Conservation (phyloP, 2,888 invertebrate species). For the Amphipoea oculea region DNA sequence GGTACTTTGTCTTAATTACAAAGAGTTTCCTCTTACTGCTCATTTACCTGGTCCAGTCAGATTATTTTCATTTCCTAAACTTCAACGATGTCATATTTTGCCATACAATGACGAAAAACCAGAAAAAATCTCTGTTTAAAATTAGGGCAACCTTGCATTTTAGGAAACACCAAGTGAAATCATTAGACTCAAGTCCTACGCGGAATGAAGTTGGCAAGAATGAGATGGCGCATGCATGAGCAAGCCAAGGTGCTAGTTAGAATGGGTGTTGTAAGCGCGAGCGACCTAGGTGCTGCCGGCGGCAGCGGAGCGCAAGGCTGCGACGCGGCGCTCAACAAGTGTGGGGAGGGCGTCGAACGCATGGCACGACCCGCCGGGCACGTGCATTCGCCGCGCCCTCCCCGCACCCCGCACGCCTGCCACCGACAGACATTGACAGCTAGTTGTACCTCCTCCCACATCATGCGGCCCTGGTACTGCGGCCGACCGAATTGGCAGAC, state of each 20-base stretch:
- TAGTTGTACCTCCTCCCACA: slow-evolving; percentile 74
- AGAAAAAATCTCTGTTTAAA: background rate
- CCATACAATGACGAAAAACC: background rate
- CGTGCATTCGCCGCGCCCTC: slow-evolving; percentile 79
- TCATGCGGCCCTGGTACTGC: slow-evolving; percentile 83
- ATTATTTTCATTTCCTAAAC: background rate
- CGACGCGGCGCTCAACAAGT: slow-evolving; percentile 85
- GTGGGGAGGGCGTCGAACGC: slow-evolving; percentile 83
- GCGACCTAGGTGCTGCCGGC: slow-evolving; percentile 73
- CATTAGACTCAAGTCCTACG: slow-evolving; percentile 69
- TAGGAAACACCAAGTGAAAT: slow-evolving; percentile 64
- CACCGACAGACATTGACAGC: slow-evolving; percentile 74
- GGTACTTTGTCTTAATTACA: background rate
- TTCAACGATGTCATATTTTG: background rate
- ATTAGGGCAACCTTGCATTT: slow-evolving; percentile 37
- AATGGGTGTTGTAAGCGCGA: slow-evolving; percentile 67
- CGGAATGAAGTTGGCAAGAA: slow-evolving; percentile 70
- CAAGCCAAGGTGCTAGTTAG: slow-evolving; percentile 59
- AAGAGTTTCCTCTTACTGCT: slow-evolving; percentile 5
- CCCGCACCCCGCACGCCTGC: slow-evolving; percentile 67
- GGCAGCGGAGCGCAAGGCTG: slow-evolving; percentile 68
- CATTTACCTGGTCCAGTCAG: background rate
- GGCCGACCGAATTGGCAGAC: slow-evolving; percentile 87
- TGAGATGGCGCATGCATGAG: slow-evolving; percentile 73
- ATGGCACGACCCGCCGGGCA: slow-evolving; percentile 88